These are phyloP conservation scores for Thymelicus lineola DNA, from an alignment of 2,888 invertebrate species.

Conservation along the genomic window DNA sequence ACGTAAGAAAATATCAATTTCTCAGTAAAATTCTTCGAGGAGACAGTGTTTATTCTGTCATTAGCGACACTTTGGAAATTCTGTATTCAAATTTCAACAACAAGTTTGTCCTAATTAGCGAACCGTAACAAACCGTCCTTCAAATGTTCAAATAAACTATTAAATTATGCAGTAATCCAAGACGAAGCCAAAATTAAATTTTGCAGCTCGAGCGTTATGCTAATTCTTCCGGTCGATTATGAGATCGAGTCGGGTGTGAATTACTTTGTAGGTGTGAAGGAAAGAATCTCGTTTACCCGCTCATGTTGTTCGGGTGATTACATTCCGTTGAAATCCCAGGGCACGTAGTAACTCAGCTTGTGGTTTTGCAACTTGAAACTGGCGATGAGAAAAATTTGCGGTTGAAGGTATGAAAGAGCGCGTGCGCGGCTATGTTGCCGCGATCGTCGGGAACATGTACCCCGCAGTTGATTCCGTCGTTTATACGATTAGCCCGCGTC, in stretches of 20 bases:
- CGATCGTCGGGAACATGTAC: conserved; percentile 52
- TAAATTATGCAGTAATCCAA: conserved; percentile 54
- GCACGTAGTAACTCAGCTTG: conserved; percentile 62
- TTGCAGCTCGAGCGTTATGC: conserved; percentile 53
- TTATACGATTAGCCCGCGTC: conserved; percentile 57
- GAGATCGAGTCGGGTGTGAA: conserved; percentile 57
- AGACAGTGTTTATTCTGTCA: conserved; percentile 33
- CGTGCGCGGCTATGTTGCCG: conserved; percentile 53
- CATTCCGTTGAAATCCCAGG: conserved; percentile 64
- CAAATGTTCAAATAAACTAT: conserved; percentile 50
- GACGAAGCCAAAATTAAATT: conserved; percentile 54
- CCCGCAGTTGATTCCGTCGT: conserved; percentile 60
- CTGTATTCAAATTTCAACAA: conserved; percentile 41
- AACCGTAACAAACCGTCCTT: conserved; percentile 46
- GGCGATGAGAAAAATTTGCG: conserved; percentile 77
- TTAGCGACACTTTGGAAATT: conserved; percentile 31
- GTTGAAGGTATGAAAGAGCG: conserved; percentile 51
- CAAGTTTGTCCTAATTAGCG: conserved; percentile 51
- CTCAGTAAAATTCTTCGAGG: conserved; percentile 1
- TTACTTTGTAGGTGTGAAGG: conserved; percentile 51
- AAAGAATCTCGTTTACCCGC: conserved; percentile 64
- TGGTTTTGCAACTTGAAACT: conserved; percentile 76
- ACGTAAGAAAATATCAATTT: conserved; percentile 12
- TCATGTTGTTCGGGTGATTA: conserved; percentile 73
- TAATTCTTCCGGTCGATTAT: conserved; percentile 64